These are phyloP conservation scores for Cryptocheilus praepositus DNA, from an alignment of 2,888 invertebrate species.

Conservation along the genomic window DNA sequence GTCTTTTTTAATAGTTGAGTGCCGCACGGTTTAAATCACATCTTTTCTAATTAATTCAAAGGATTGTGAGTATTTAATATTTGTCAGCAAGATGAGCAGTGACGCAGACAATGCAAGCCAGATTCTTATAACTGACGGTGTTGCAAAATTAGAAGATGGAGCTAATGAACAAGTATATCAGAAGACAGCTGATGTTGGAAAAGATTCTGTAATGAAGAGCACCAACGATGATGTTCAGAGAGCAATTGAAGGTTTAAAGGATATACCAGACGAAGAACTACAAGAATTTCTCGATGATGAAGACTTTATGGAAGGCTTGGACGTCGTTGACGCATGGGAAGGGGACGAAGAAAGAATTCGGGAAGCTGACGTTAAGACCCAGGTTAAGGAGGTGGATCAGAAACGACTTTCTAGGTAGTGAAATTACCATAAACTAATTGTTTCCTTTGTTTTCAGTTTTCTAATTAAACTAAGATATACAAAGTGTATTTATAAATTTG, in stretches of 20 bases:
- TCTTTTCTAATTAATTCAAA: background rate
- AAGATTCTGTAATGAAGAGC: conserved; percentile 33
- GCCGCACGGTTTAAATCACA: background rate
- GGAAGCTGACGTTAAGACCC: conserved; percentile 29
- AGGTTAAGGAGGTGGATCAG: conserved; percentile 37
- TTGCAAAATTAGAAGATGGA: no score
- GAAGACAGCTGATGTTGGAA: conserved; percentile 7
- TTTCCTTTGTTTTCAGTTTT: conserved; percentile 8
- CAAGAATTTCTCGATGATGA: conserved; percentile 69
- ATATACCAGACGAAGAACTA: conserved; percentile 67
- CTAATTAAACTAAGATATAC: conserved; percentile 14
- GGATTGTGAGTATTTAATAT: background rate
- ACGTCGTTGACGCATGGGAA: conserved; percentile 71
- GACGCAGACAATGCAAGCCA: no score
- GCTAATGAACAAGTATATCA: no score
- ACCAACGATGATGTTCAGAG: conserved; percentile 63
- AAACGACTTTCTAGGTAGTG: conserved; percentile 56
- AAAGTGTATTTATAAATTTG: conserved; percentile 9
- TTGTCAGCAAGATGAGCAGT: conserved; percentile 4
- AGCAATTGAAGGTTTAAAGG: conserved; percentile 64
- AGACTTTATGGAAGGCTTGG: conserved; percentile 67
- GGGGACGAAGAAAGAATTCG: conserved; percentile 62
- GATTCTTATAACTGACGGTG: no score
- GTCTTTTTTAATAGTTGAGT: no score
- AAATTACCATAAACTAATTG: conserved; percentile 25